phyloP scores from a whole-genome alignment of 2,113 vertebrate genomes.

The Seriola quinqueradiata region DNA sequence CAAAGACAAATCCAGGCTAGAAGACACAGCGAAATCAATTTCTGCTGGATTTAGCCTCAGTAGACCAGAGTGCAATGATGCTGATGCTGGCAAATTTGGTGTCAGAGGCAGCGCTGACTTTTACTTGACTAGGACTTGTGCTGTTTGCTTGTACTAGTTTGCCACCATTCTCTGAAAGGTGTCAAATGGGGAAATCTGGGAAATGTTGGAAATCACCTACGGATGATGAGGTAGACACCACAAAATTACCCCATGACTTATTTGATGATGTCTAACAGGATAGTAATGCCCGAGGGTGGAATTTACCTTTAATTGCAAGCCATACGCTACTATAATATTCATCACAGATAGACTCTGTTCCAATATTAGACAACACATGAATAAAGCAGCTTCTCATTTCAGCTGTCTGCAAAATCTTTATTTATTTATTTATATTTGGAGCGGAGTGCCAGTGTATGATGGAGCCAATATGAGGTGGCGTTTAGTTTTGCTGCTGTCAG shows the following conservation, averaged over 20 bases:
- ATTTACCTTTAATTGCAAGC: conserved; percentile 12
- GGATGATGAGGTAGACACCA: neutral
- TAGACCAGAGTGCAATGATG: neutral
- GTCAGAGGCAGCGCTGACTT: neutral
- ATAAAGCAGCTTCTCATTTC: conserved; percentile 28
- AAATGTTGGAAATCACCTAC: neutral
- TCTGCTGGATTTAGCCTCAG: conserved; percentile 15
- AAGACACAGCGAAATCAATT: conserved; percentile 12
- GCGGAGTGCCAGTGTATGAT: neutral
- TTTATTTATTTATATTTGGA: conserved; percentile 1
- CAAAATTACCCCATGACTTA: neutral
- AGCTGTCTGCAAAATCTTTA: conserved; percentile 14
- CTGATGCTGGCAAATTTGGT: conserved; percentile 14
- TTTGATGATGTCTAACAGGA: neutral
- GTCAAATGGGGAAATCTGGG: neutral
- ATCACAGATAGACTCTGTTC: neutral
- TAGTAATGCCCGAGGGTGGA: neutral
- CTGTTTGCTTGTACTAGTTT: neutral
- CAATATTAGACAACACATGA: conserved; percentile 13
- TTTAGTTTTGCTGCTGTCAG: conserved; percentile 18
- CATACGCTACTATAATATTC: conserved; percentile 1
- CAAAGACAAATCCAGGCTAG: neutral
- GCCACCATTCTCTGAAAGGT: neutral
- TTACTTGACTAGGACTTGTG: neutral
- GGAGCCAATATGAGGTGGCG: conserved; percentile 12